Evolutionary conservation across 2,888 invertebrate genomes (phyloP).

Genomic region (Drosophila rellima): DNA sequence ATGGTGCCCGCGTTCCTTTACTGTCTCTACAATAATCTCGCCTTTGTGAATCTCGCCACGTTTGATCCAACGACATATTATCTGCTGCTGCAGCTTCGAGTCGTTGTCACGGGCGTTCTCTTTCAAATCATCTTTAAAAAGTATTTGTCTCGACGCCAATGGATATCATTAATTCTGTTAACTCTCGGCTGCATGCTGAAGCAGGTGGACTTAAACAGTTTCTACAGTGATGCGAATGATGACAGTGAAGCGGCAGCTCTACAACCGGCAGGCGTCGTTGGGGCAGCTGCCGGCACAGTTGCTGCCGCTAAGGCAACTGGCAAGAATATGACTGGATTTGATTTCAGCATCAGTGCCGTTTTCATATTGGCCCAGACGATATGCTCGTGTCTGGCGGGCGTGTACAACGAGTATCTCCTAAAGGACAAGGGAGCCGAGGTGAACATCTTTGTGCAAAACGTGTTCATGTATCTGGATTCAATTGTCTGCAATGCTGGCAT

Average conservation of each 20-base stretch:
- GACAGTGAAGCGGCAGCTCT: slow-evolving; percentile 64
- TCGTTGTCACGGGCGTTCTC: slow-evolving; percentile 95
- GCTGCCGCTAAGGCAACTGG: slow-evolving; percentile 15
- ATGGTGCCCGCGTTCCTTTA: slow-evolving; percentile 96
- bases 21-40: slow-evolving; percentile 97
- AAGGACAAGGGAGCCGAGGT: slow-evolving; percentile 94
- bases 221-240: slow-evolving; percentile 77
- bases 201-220: slow-evolving; percentile 88
- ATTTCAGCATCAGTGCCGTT: slow-evolving; percentile 88
- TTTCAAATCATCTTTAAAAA: slow-evolving; percentile 95
- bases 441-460: slow-evolving; percentile 96
- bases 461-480: slow-evolving; percentile 98
- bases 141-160: slow-evolving; percentile 92
- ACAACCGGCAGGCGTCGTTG: slow-evolving; percentile 36
- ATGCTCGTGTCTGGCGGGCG: slow-evolving; percentile 97
- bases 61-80: slow-evolving; percentile 98
- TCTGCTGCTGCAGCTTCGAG: slow-evolving; percentile 94
- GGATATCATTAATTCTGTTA: slow-evolving; percentile 94
- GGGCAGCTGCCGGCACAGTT: neutral
- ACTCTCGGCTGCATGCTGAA: slow-evolving; percentile 97
- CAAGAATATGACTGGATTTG: slow-evolving; percentile 85
- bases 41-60: slow-evolving; percentile 94
- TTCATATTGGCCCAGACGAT: slow-evolving; percentile 92
- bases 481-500: slow-evolving; percentile 95
- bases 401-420: slow-evolving; percentile 97